Evolutionary conservation across 2,113 vertebrate genomes (phyloP).

Genomic region (Festucalex cinctus): DNA sequence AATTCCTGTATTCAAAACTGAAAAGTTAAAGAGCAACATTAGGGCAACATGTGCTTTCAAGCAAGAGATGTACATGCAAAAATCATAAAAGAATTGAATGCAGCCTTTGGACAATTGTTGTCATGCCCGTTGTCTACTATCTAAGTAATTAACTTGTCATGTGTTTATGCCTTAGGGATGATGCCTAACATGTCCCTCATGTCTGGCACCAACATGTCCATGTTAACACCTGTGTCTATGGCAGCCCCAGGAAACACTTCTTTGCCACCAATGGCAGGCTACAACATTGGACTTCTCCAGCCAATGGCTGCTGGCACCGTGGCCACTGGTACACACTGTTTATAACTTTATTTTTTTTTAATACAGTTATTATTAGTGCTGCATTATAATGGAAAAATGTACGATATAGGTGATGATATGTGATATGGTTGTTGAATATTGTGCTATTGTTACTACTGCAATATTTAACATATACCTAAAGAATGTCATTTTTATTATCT

Average conservation of each 20-base stretch:
- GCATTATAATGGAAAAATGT: no score
- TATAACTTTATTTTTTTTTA: not conserved
- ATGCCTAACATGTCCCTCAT: constrained; percentile 85
- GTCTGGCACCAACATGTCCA: constrained; percentile 68
- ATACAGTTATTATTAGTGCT: not conserved
- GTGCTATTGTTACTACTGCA: no score
- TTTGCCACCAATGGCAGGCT: constrained; percentile 55
- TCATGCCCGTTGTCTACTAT: not conserved
- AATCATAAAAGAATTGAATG: not conserved
- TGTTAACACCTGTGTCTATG: constrained; percentile 71
- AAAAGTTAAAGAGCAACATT: no score
- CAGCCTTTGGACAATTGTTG: not conserved
- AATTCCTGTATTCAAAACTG: no score
- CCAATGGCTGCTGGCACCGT: constrained; percentile 71
- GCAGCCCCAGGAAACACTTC: constrained; percentile 68
- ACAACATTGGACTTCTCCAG: constrained; percentile 74
- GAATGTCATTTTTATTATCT: no score
- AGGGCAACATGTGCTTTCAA: not conserved
- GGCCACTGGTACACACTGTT: constrained; percentile 33
- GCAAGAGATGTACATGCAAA: not conserved
- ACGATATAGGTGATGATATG: no score
- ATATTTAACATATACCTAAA: no score
- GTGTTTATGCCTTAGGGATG: constrained; percentile 74
- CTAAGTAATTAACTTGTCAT: not conserved
- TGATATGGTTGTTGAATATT: no score